phyloP scores from a whole-genome alignment of 2,113 vertebrate species.

The Camelus bactrianus region DNA sequence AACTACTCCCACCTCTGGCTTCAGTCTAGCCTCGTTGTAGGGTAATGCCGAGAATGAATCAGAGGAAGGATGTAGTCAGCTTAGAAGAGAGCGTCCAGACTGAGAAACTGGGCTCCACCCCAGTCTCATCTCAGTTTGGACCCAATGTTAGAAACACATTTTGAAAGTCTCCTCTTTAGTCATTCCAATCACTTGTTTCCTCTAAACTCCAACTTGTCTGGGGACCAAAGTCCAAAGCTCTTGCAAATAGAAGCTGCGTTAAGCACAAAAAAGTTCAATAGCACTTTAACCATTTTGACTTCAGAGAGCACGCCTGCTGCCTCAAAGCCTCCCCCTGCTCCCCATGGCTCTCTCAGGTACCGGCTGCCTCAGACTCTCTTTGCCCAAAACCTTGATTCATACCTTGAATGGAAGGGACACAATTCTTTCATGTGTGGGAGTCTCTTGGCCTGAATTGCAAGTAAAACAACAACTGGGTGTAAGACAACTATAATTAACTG shows the following conservation, averaged over 20 bases:
- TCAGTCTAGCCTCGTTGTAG: neutral
- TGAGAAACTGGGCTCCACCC: conserved; percentile 27
- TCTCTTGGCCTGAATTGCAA: neutral
- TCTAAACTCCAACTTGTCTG: conserved; percentile 57
- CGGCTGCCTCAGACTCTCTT: neutral
- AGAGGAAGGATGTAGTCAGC: conserved; percentile 58
- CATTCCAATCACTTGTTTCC: conserved; percentile 58
- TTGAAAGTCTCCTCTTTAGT: conserved; percentile 56
- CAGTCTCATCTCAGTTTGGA: neutral
- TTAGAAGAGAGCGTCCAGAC: neutral
- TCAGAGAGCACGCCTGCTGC: neutral
- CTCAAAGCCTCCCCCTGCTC: neutral
- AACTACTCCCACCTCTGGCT: neutral
- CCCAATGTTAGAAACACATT: conserved; percentile 46
- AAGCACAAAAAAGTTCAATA: neutral
- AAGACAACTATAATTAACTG: neutral
- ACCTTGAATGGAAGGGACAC: neutral
- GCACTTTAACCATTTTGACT: conserved; percentile 33
- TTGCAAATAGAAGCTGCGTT: neutral
- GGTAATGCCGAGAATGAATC: neutral
- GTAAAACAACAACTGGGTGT: neutral
- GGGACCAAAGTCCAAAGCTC: conserved; percentile 55
- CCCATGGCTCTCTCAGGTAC: neutral
- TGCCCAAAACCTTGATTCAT: neutral
- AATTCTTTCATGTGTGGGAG: neutral